Conservation (phyloP, 2,797 vertebrate species). For the Onychomys torridus region DNA sequence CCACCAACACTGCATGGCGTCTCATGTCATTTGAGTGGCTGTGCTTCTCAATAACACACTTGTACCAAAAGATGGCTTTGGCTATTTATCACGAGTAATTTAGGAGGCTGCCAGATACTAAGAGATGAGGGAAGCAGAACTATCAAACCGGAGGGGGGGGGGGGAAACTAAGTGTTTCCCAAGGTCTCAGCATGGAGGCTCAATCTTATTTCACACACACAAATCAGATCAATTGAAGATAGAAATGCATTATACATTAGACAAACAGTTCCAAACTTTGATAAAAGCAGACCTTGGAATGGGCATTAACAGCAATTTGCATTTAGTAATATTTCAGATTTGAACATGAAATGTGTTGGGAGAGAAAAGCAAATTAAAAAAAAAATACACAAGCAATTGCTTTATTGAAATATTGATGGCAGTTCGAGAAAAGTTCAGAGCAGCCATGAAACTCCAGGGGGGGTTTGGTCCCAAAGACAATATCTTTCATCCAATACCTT, state of each 20-base stretch:
- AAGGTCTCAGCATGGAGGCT: constrained; percentile 55
- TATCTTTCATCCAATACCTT: not conserved
- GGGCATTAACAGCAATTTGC: not conserved
- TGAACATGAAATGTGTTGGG: constrained; percentile 62
- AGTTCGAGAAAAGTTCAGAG: constrained; percentile 29
- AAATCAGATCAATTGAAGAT: constrained; percentile 75
- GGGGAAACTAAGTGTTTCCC: not conserved
- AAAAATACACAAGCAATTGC: not conserved
- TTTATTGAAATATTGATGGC: constrained; percentile 57
- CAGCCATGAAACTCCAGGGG: not conserved
- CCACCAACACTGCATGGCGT: not conserved
- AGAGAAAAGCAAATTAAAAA: constrained; percentile 21
- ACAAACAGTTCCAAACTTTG: constrained; percentile 64
- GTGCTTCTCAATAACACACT: not conserved
- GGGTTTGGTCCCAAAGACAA: not conserved
- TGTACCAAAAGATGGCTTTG: not conserved
- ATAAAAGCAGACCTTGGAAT: constrained; percentile 67
- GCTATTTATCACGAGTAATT: constrained; percentile 54
- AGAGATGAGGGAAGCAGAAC: not conserved
- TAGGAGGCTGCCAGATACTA: constrained; percentile 45
- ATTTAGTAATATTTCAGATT: constrained; percentile 70
- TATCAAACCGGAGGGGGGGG: not conserved
- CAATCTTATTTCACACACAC: constrained; percentile 72
- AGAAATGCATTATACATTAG: constrained; percentile 72
- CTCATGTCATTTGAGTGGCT: not conserved